Base-by-base conservation (phyloP, 2,797 vertebrate genomes). In the Lindbergichthys nudifrons region DNA sequence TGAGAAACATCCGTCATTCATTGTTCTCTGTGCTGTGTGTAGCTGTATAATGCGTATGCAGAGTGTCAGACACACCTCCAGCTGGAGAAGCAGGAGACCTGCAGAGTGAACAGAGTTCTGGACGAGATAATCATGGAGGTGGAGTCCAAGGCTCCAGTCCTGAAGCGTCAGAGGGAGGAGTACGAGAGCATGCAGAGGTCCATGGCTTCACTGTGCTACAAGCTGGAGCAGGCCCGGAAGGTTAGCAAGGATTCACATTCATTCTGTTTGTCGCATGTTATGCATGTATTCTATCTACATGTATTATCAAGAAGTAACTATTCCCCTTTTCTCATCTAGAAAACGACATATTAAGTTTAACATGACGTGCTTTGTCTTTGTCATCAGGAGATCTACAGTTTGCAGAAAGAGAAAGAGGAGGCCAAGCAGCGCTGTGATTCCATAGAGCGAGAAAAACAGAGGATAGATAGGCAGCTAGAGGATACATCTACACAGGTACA, bases 31-130 rank as follows among this genome's bases (percentile, higher is more conserved):
- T 61, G 2, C 13, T 59, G 4, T 60, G 19, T 61, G 72, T 70
- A 99, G 98, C 89, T 99, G 4, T 99, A 99, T 87, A 99, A 99
- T 73, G 97, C 97, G 0, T 99, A 97, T 10, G 93, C 97, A 15
- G 97, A 98, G 93, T 94, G 96, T 73, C 97, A 99, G 87, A 97
- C 97, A 59, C 96, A 97, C 71, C 91, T 99, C 53, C 96, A 97
- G 83, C 91, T 98, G 65, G 96, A 98, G 86, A 97, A 96, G 80
- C 94, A 96, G 85, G 97, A 99, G 88, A 97, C 95, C 41, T 96
- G 95, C 84, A 95, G 96, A 79, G 94, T 98, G 61, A 97, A 95
- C 87, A 95, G 96, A 72, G 97, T 97, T 16, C 89, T 99, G 85
- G 96, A 98, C 87, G 97, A 99, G 93, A 97, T 98, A 52, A 94